Percentiles rank a stretch among this genome's conserved stretches.
Evolutionary conservation across 2,797 vertebrate genomes (phyloP).

Genomic region (Nannoperca obscura): DNA sequence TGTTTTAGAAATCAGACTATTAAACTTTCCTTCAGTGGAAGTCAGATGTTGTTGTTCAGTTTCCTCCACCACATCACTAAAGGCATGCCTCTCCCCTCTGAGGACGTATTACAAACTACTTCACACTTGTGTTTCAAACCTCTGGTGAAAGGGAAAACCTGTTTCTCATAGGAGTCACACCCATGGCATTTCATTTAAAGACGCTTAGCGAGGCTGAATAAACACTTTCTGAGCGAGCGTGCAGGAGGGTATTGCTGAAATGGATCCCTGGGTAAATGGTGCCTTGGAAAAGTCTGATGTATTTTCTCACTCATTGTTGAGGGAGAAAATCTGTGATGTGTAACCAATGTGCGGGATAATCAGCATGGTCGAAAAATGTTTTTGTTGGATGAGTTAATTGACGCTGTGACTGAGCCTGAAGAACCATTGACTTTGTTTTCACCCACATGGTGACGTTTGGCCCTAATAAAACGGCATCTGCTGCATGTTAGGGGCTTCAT

Average conservation of each 20-base stretch:
- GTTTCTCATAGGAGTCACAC: slow-evolving; percentile 19
- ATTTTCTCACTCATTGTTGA: slow-evolving; percentile 12
- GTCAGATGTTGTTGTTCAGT: slow-evolving; percentile 8
- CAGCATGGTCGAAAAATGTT: neutral
- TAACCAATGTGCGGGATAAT: neutral
- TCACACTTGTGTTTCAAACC: slow-evolving; percentile 36
- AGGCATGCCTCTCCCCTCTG: slow-evolving; percentile 7
- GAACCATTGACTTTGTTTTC: neutral
- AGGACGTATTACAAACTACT: slow-evolving; percentile 37
- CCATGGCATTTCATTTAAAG: slow-evolving; percentile 34
- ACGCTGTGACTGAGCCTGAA: neutral
- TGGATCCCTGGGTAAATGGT: slow-evolving; percentile 18
- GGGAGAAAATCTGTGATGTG: neutral
- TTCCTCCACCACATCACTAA: slow-evolving; percentile 27
- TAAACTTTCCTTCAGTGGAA: neutral
- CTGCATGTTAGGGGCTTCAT: neutral
- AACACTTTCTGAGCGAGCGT: slow-evolving; percentile 9
- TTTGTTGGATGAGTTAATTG: neutral
- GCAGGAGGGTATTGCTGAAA: slow-evolving; percentile 8
- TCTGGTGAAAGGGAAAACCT: slow-evolving; percentile 26
- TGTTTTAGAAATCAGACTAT: neutral
- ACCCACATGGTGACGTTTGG: neutral
- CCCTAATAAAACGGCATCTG: neutral
- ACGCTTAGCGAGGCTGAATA: slow-evolving; percentile 28
- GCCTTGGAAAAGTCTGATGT: neutral